These are phyloP conservation scores for Melitaea cinxia DNA, from an alignment of 1,140 invertebrate species.

Conservation along the genomic window DNA sequence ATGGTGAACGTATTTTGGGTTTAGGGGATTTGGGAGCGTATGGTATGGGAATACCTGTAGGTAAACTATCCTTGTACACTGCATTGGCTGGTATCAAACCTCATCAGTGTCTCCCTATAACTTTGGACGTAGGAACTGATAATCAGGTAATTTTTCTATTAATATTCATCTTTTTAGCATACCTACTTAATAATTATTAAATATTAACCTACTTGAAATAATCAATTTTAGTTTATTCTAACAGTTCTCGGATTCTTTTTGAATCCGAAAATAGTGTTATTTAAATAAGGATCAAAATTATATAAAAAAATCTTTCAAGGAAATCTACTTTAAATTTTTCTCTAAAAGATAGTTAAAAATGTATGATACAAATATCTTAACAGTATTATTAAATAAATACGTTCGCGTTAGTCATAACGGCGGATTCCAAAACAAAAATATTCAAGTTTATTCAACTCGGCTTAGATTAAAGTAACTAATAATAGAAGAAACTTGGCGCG, in stretches of 20 bases:
- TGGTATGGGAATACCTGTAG: conserved; percentile 98
- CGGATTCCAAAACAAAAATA: conserved; percentile 12
- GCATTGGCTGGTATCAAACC: conserved; percentile 97
- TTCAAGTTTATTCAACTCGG: conserved; percentile 17
- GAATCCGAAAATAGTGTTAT: no score
- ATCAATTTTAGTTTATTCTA: no score
- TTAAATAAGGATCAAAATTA: no score
- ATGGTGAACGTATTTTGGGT: conserved; percentile 97
- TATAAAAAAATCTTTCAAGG: no score
- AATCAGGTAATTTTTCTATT: conserved; percentile 86
- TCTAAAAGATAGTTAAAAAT: no score
- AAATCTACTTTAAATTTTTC: no score
- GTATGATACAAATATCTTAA: no score
- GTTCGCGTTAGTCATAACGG: conserved; percentile 83
- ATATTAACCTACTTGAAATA: no score
- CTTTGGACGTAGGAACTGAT: conserved; percentile 96
- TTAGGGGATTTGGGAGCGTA: conserved; percentile 96
- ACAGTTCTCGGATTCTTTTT: no score
- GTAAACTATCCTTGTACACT: conserved; percentile 96
- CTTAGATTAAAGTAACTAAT: conserved; percentile 7
- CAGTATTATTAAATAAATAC: no score
- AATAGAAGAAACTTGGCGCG: not conserved
- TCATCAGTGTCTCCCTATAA: conserved; percentile 95
- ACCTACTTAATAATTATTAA: no score
- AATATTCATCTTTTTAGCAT: no score